Evolutionary conservation across 2,888 invertebrate genomes (phyloP).

Genomic region (Drosophila bunnanda): DNA sequence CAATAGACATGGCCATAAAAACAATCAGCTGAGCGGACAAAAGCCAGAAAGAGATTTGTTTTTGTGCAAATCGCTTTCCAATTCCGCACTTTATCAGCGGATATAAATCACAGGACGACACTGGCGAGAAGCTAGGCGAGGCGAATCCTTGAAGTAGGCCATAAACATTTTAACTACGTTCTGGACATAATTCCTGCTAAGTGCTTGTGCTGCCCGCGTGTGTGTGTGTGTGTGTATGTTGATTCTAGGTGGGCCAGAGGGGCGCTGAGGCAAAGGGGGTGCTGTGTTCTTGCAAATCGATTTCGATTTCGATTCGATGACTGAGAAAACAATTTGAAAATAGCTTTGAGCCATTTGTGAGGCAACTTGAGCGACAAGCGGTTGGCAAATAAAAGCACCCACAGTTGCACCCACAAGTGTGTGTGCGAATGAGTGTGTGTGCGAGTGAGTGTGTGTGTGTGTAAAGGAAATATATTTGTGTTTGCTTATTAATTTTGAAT

Average conservation of each 20-base stretch:
- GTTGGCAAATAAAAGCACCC: slow-evolving; percentile 49
- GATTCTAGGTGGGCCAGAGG: not conserved
- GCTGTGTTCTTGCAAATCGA: slow-evolving; percentile 68
- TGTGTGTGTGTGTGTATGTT: not conserved
- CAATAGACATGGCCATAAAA: slow-evolving; percentile 30
- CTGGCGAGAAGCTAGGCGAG: not conserved
- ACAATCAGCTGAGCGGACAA: slow-evolving; percentile 24
- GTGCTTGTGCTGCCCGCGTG: not conserved
- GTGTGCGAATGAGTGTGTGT: not conserved
- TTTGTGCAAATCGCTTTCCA: slow-evolving; percentile 60
- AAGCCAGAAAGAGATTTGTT: slow-evolving; percentile 30
- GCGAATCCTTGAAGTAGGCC: slow-evolving; percentile 14
- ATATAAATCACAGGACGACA: slow-evolving; percentile 42
- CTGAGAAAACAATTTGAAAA: slow-evolving; percentile 77
- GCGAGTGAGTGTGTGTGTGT: not conserved
- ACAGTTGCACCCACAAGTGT: not conserved
- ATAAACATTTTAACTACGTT: slow-evolving; percentile 33
- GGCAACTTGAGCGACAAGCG: slow-evolving; percentile 62
- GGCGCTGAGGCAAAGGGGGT: not conserved
- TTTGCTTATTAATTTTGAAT: slow-evolving; percentile 1
- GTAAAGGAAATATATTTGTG: not conserved
- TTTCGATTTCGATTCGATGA: slow-evolving; percentile 75
- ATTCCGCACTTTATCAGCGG: slow-evolving; percentile 61
- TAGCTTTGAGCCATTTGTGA: slow-evolving; percentile 70
- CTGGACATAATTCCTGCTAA: slow-evolving; percentile 27